Base-by-base conservation (phyloP, 2,113 vertebrate species). In the Monarcha castaneiventris region DNA sequence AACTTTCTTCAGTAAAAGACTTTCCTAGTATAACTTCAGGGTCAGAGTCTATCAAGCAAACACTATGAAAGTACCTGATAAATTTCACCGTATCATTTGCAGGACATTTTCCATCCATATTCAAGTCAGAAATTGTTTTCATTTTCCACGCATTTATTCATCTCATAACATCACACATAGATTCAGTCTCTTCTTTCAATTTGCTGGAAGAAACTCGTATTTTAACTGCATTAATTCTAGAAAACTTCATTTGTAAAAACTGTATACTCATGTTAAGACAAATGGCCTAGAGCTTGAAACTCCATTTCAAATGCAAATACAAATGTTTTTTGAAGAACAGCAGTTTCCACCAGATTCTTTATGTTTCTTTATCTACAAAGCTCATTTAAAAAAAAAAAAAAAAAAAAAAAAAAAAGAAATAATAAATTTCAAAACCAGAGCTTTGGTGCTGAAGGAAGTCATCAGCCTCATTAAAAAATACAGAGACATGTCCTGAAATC, bases 241-340 rank as follows among this genome's bases (percentile, higher is more conserved):
- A 95, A 95, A 95, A 19, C 20, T 94, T 90, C 55, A 89, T 95
- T 93, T 94, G 55, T 92, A 95, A 96, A 93, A 95, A 43, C 6
- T 3, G 0, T 78, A 56, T 23, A 69, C 30, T 94, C 41, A 12
- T 35, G 49, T 84, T 75, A 87, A 95, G 85, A 97, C 52, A 94
- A 96, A 96, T 92, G 93, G 80, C 93, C 91, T 93, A 52, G 41
- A 95, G 89, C 49, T 32, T 81, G 51, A 94, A 93, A 87, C 82
- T 93, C 87, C 74, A 95, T 96, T 95, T 97, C 89, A 95, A 93
- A 96, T 83, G 48, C 46, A 96, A 96, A 81, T 69, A 89, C 33
- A 93, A 93, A 69, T 87, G 10, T 37, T 68, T 90, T 87, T 87
- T 10, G 10, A 96, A 93, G 75, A 96, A 74, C 22, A 72, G 35